A percentile compares a stretch with the other conserved stretches of the same genome.
These are phyloP conservation scores for Verasper variegatus DNA, from an alignment of 2,113 vertebrate species.

Conservation along the genomic window DNA sequence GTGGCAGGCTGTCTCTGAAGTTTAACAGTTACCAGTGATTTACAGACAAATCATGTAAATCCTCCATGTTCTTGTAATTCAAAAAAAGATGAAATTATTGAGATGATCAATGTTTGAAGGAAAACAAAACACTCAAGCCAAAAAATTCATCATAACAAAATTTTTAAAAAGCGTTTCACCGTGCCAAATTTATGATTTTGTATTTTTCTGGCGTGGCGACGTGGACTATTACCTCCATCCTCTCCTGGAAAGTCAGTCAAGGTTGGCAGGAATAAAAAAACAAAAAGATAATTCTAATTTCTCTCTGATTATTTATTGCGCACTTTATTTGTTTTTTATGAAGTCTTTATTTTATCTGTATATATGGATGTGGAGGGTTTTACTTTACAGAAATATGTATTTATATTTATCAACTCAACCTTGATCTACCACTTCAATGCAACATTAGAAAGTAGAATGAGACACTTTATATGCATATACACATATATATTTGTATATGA, in stretches of 20 bases:
- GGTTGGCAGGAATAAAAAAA: constrained; percentile 10
- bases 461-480: too few species aligned
- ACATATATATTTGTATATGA: too few species aligned
- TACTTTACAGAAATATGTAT: not conserved
- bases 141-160: constrained; percentile 36
- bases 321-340: not conserved
- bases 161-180: constrained; percentile 15
- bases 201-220: constrained; percentile 41
- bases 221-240: constrained; percentile 28
- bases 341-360: not conserved
- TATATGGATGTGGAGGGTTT: not conserved
- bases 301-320: not conserved
- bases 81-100: constrained; percentile 9
- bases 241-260: constrained; percentile 34
- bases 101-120: constrained; percentile 13
- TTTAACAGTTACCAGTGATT: not conserved
- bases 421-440: too few species aligned
- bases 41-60: not conserved
- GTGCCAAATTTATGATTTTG: constrained; percentile 52
- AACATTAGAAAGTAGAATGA: too few species aligned
- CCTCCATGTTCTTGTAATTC: constrained; percentile 12
- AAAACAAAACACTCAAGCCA: constrained; percentile 32
- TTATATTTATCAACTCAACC: too few species aligned
- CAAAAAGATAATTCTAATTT: constrained; percentile 3
- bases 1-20: not conserved